Percentiles rank a stretch among this genome's conserved stretches.
These are phyloP conservation scores for Thalassoma bifasciatum DNA, from an alignment of 2,113 vertebrate genomes.

Conservation along the genomic window DNA sequence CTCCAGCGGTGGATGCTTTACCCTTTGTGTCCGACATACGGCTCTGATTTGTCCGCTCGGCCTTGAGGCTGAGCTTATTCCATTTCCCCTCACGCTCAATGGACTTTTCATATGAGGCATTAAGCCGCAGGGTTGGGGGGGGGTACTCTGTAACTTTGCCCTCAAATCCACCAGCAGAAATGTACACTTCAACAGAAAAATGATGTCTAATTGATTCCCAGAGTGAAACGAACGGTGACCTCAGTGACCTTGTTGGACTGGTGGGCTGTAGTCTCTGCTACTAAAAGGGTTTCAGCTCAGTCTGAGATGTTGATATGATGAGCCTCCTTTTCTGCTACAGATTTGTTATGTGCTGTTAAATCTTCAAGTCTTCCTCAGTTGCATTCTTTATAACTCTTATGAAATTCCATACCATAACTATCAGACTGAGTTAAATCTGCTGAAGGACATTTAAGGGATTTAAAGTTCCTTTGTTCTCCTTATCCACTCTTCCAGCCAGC, in stretches of 20 bases:
- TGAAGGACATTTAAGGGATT: neutral
- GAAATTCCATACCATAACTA: neutral
- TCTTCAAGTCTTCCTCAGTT: neutral
- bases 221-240: neutral
- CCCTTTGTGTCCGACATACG: constrained; percentile 60
- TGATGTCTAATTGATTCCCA: constrained; percentile 6
- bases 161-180: constrained; percentile 30
- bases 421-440: neutral
- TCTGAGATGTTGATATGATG: no score
- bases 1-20: constrained; percentile 53
- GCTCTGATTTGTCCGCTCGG: constrained; percentile 64
- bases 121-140: constrained; percentile 46
- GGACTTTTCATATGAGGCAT: constrained; percentile 63
- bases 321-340: no score
- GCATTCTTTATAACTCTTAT: neutral
- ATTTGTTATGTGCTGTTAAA: neutral
- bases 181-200: neutral
- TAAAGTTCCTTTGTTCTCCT: neutral
- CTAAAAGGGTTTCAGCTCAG: no score
- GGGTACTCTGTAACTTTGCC: constrained; percentile 6
- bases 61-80: constrained; percentile 51
- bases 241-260: constrained; percentile 6
- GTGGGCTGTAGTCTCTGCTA: neutral
- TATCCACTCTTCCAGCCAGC: neutral
- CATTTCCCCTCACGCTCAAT: constrained; percentile 59